phyloP scores from a whole-genome alignment of 2,888 invertebrate genomes.

The Diarsia dahlii region DNA sequence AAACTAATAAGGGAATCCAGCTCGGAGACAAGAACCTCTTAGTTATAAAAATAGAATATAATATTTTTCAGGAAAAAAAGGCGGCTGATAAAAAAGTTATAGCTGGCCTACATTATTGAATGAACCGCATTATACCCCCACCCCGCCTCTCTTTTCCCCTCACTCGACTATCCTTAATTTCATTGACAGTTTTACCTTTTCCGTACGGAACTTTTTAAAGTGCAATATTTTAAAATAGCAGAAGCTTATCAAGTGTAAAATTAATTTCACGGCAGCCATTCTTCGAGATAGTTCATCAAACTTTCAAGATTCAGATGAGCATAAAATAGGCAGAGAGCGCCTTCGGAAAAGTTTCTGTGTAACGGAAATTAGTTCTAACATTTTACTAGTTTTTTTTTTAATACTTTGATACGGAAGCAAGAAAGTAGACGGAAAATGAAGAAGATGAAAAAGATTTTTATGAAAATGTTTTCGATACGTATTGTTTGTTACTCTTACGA shows the following conservation, averaged over 20 bases:
- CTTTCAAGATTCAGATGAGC: conserved; percentile 78
- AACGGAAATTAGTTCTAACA: conserved; percentile 67
- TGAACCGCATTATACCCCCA: conserved; percentile 36
- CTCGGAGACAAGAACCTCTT: neutral
- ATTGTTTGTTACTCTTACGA: neutral
- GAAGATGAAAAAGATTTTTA: conserved; percentile 16
- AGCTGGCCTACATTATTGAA: conserved; percentile 22
- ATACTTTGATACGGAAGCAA: conserved; percentile 47
- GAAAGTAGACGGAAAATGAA: conserved; percentile 37
- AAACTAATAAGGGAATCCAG: neutral
- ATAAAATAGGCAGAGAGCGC: conserved; percentile 75
- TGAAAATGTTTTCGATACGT: conserved; percentile 7
- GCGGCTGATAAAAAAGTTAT: conserved; percentile 5
- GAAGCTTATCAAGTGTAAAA: conserved; percentile 81
- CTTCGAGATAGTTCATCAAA: conserved; percentile 81
- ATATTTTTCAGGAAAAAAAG: conserved; percentile 5
- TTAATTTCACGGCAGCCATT: conserved; percentile 79
- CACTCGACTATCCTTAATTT: conserved; percentile 36
- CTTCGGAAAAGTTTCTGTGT: conserved; percentile 67
- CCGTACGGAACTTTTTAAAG: conserved; percentile 52
- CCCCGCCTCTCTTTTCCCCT: conserved; percentile 4
- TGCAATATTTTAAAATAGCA: conserved; percentile 69
- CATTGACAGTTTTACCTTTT: conserved; percentile 54
- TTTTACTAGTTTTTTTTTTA: conserved; percentile 60
- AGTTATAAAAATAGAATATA: conserved; percentile 6